Conservation (phyloP, 2,888 invertebrate genomes). For the Minunthozetes semirufus region DNA sequence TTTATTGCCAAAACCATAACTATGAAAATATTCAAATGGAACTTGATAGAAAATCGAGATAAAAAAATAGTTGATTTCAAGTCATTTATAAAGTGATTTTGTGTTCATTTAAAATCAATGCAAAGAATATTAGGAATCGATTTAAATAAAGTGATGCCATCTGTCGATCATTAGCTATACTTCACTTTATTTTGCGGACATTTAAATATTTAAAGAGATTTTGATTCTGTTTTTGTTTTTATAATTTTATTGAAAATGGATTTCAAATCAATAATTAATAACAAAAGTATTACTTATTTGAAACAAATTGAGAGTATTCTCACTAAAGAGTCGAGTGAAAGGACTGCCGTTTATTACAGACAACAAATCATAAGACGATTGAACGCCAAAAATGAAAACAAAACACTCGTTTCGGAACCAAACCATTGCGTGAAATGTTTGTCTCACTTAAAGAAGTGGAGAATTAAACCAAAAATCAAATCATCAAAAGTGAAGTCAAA, state of each 20-base stretch:
- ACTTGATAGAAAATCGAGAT: too few species aligned
- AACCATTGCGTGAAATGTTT: conserved; percentile 5
- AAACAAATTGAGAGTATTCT: conserved; percentile 10
- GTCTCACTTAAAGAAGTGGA: conserved; percentile 14
- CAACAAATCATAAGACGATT: neutral
- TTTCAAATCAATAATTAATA: neutral
- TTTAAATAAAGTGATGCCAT: neutral
- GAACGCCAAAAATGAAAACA: neutral
- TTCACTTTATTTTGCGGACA: neutral
- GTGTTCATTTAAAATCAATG: too few species aligned
- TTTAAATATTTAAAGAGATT: neutral
- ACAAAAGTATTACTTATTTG: conserved; percentile 2
- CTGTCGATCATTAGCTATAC: neutral
- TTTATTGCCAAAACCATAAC: too few species aligned
- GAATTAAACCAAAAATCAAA: conserved; percentile 9
- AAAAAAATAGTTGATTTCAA: too few species aligned
- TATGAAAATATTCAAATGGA: too few species aligned
- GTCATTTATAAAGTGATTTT: too few species aligned
- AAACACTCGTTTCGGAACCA: neutral
- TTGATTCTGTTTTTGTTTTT: neutral
- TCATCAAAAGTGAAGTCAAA: neutral
- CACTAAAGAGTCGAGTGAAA: neutral
- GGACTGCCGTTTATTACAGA: conserved; percentile 13
- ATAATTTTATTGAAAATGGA: neutral
- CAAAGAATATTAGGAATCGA: neutral